Base-by-base conservation (phyloP, 2,888 invertebrate species). In the Brachyptera putata region DNA sequence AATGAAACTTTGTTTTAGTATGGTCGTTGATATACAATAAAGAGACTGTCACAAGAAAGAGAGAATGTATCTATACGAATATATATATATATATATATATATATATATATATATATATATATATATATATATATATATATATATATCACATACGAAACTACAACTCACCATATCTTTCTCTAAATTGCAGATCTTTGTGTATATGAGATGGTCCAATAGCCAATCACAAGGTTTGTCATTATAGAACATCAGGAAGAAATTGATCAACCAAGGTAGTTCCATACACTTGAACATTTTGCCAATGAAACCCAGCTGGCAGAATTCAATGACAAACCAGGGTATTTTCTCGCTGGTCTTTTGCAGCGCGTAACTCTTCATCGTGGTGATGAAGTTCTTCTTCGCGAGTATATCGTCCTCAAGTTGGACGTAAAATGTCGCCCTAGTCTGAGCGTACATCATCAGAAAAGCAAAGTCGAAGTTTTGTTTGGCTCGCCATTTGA, bases 181-280 rank as follows among this genome's bases (percentile, higher is more conserved):
- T 65, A 88, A 82, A 69, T 85, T 86, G 76, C 97, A 98, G n/a
- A 89, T 87, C 75, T 90, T 91, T 2, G 94, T 92, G 61, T 87
- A 86, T 57, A 96, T 82, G 65, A 95, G 85, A 72, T 94, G 88
- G 69, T 95, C 94, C 11, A 97, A 76, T 4, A 98, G 79, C 97
- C 97, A 98, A 72, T 98, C 97, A 1, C 96, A 95, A 0, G 98
- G 97, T 77, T 96, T 95, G 70, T 96, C 94, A 70, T 86, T 87
- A 76, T 94, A 92, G 73, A 98, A 97, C 84, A 97, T 88, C 72
- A 97, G 86, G 69, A 97, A 89, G 75, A 95, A 97, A 66, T 93
- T 90, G 37, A 94, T 86, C 63, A 97, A 79, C 79, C 88, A 86
- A 0, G 90, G 87, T 21, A 97, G 76, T 70, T 95, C 91, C 0